Evolutionary conservation across 2,113 vertebrate genomes (phyloP).

Genomic region (Muntiacus muntjak): DNA sequence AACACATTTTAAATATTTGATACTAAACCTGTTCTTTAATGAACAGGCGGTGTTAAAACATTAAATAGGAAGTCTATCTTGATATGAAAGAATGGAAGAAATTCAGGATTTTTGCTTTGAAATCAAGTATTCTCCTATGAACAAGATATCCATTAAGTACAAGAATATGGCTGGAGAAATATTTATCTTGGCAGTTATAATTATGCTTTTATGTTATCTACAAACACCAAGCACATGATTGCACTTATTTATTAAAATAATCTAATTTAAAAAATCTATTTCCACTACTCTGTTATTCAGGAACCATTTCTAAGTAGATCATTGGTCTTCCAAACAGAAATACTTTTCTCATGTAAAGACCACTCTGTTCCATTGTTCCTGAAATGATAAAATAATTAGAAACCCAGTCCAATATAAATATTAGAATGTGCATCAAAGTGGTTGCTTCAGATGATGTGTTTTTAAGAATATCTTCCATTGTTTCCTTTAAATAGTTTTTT

Average conservation of each 20-base stretch:
- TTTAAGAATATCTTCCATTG: neutral
- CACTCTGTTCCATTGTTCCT: neutral
- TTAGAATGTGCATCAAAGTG: neutral
- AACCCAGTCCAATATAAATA: neutral
- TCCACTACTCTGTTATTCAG: neutral
- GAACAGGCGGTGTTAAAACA: neutral
- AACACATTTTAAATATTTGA: neutral
- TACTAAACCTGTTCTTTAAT: neutral
- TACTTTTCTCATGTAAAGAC: neutral
- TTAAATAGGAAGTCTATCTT: constrained; percentile 36
- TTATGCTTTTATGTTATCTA: constrained; percentile 12
- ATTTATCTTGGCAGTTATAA: neutral
- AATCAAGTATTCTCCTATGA: neutral
- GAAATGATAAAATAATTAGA: constrained; percentile 32
- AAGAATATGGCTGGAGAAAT: neutral
- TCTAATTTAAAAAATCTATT: constrained; percentile 42
- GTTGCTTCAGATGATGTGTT: neutral
- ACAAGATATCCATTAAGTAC: neutral
- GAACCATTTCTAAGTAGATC: constrained; percentile 34
- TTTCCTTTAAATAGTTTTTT: neutral
- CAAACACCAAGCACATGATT: neutral
- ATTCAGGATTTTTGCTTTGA: neutral
- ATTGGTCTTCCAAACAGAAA: constrained; percentile 39
- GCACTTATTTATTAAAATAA: constrained; percentile 49
- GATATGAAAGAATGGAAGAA: constrained; percentile 29